These are phyloP conservation scores for Scomberomorus guttatus DNA, from an alignment of 2,797 vertebrate genomes.

Conservation along the genomic window DNA sequence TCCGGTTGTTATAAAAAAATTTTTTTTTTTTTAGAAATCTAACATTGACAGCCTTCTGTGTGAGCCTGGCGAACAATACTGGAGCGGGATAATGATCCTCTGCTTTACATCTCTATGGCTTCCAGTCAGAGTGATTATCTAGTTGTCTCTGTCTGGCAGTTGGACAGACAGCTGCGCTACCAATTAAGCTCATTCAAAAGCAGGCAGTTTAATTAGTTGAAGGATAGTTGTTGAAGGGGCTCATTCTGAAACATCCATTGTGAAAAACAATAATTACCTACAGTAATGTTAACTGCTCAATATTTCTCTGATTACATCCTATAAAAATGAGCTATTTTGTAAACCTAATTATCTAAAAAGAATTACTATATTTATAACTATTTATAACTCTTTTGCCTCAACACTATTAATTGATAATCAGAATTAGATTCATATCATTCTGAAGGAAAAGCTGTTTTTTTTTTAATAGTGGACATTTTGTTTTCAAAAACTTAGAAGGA, in stretches of 20 bases:
- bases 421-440: not conserved
- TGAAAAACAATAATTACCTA: constrained; percentile 62
- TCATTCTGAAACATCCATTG: constrained; percentile 48
- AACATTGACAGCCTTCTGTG: constrained; percentile 30
- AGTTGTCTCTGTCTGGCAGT: constrained; percentile 62
- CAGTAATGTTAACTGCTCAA: constrained; percentile 46
- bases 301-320: constrained; percentile 33
- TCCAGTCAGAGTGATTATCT: constrained; percentile 68
- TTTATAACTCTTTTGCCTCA: not conserved
- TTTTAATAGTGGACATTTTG: not conserved
- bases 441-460: not conserved
- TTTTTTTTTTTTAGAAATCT: too few relatives aligned
- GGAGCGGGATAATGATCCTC: constrained; percentile 62
- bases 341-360: constrained; percentile 12
- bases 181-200: constrained; percentile 67
- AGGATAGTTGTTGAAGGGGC: constrained; percentile 56
- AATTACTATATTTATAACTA: constrained; percentile 9
- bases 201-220: constrained; percentile 67
- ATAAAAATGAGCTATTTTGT: constrained; percentile 13
- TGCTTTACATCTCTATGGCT: constrained; percentile 66
- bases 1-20: not conserved
- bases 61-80: constrained; percentile 14
- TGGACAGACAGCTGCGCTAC: constrained; percentile 70
- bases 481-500: constrained; percentile 11
- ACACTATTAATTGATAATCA: not conserved